phyloP scores from a whole-genome alignment of 2,888 invertebrate species.

The Lutraria lutraria region DNA sequence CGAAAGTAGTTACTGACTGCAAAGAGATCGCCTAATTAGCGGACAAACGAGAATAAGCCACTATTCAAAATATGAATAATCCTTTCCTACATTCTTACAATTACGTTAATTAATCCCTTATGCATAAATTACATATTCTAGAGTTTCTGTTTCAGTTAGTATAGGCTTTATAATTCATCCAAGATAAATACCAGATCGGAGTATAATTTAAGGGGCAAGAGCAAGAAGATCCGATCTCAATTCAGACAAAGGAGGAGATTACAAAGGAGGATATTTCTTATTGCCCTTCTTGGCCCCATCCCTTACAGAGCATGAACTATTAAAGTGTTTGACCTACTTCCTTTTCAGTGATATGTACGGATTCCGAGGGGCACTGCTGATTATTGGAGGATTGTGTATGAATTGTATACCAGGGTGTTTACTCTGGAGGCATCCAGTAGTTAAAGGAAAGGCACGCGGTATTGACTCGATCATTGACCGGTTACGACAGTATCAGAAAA shows the following conservation, averaged over 20 bases:
- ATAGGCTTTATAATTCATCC: too few species aligned
- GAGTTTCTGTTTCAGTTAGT: too few species aligned
- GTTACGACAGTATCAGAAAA: not conserved
- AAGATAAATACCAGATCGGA: not conserved
- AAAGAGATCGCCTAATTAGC: too few species aligned
- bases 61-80: too few species aligned
- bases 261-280: too few species aligned
- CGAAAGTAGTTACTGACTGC: too few species aligned
- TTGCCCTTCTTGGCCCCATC: too few species aligned
- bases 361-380: conserved; percentile 22
- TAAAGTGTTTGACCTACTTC: not conserved
- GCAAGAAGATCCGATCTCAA: not conserved
- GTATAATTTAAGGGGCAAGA: not conserved
- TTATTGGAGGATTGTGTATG: conserved; percentile 10
- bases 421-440: not conserved
- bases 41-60: too few species aligned
- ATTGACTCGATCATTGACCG: not conserved
- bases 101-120: too few species aligned
- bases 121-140: too few species aligned
- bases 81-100: too few species aligned
- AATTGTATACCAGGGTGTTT: conserved; percentile 15
- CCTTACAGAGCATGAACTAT: not conserved
- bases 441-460: not conserved
- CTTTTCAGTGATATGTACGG: conserved; percentile 24
- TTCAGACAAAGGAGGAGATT: not conserved